Conservation (phyloP, 2,113 vertebrate genomes). For the Ammodytes dubius region DNA sequence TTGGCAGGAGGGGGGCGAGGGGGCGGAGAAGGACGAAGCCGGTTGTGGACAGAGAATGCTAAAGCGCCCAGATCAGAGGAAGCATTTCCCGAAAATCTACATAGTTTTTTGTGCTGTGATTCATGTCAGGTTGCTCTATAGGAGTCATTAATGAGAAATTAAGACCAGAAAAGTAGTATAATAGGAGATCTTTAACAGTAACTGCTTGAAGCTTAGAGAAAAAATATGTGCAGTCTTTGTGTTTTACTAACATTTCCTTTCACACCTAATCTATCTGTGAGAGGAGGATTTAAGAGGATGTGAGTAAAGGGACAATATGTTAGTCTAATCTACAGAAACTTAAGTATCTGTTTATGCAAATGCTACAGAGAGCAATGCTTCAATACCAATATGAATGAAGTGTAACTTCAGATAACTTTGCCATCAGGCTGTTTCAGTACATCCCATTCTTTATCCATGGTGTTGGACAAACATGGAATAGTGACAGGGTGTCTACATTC, state of each 20-base stretch:
- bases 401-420: not conserved
- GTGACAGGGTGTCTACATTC: too few relatives aligned
- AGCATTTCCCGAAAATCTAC: too few relatives aligned
- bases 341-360: conserved; percentile 3
- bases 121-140: too few relatives aligned
- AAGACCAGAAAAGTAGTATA: too few relatives aligned
- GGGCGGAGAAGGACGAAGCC: too few relatives aligned
- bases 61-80: too few relatives aligned
- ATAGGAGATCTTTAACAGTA: not conserved
- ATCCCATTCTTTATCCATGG: not conserved
- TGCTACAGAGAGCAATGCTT: conserved; percentile 3
- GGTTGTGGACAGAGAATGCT: too few relatives aligned
- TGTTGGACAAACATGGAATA: conserved; percentile 34
- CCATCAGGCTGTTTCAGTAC: not conserved
- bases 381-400: not conserved
- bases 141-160: too few relatives aligned
- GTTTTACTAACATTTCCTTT: conserved; percentile 17
- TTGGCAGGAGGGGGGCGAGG: too few relatives aligned
- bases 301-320: conserved; percentile 24
- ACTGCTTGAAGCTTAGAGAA: conserved; percentile 10
- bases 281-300: conserved; percentile 38
- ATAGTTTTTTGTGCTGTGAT: too few relatives aligned
- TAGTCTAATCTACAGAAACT: not conserved
- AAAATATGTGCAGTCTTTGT: not conserved
- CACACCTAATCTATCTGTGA: conserved; percentile 33